phyloP scores from a whole-genome alignment of 2,797 vertebrate genomes.

The Sternotherus odoratus region DNA sequence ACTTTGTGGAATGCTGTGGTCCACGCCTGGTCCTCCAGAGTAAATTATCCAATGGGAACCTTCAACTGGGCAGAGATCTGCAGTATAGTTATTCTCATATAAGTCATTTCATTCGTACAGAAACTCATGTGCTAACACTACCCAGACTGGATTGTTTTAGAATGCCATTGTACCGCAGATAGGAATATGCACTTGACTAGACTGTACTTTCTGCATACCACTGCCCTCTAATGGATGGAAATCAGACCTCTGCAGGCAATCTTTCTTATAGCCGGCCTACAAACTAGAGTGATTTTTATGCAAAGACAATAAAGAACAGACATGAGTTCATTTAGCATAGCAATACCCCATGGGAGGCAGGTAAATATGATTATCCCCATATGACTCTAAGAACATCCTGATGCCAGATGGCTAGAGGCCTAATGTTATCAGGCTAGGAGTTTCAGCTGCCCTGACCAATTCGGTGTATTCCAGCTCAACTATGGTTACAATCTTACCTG shows the following conservation, averaged over 20 bases:
- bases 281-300: neutral
- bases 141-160: neutral
- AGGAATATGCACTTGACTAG: too few species aligned
- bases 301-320: neutral
- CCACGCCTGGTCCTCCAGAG: neutral
- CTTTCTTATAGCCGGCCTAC: neutral
- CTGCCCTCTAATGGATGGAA: neutral
- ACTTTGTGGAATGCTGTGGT: neutral
- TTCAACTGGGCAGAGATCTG: neutral
- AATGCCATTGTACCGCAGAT: neutral
- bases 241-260: neutral
- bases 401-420: neutral
- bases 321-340: neutral
- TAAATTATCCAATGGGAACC: neutral
- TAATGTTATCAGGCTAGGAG: neutral
- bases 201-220: neutral
- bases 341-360: accelerated
- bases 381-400: neutral
- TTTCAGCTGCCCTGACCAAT: neutral
- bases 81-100: neutral
- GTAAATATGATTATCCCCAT: neutral
- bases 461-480: neutral
- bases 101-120: neutral
- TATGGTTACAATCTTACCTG: too few species aligned
- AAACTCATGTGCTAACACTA: neutral